Evolutionary conservation across 2,113 vertebrate genomes (phyloP), one percentile per base, ranked within the genome.

Genomic region (Clarias gariepinus): DNA sequence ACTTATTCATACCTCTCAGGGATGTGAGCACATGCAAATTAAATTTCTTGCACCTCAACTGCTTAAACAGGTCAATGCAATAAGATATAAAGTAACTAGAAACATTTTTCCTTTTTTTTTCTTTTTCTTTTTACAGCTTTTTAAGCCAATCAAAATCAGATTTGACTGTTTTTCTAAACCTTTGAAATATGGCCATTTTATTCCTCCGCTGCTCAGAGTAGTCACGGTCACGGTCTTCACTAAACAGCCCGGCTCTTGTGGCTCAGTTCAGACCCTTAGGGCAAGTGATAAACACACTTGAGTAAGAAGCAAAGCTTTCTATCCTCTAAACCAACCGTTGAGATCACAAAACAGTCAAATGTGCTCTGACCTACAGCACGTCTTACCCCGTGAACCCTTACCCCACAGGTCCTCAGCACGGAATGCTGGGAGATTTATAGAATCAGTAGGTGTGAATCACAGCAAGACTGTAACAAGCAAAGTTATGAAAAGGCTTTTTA

Each of bases 151-250:
- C 16, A 33, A 15, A 68, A 41, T 86, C 78, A 76, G 84, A 68
- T 66, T 82, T 52, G 21, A 82, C 61, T 87, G 88, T 86, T 88
- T 91, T 91, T 82, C 85, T 84, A 74, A 90, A 89, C 86, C 84
- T 57, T 83, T 91, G 91, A 92, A 90, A 87, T 84, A 28, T 80
- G 83, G 89, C 90, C 91, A 92, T 88, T 60, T 87, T 84, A 52
- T 82, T 81, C 66, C 86, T n/a, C 36, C 28, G 28, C 80, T 86
- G 83, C 21, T 89, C 88, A 81, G 87, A 85, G 89, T 86, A 82
- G 84, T 88, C 89, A 91, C 81, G 89, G 89, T 91, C 91, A 91
- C 86, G 84, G 83, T 90, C 78, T 90, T 90, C 80, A 89, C 87
- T 82, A 89, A 89, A 90, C 60, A 33, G 25, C 80, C 87, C 10